These are phyloP conservation scores for Allacma fusca DNA, from an alignment of 2,888 invertebrate genomes.

Conservation along the genomic window DNA sequence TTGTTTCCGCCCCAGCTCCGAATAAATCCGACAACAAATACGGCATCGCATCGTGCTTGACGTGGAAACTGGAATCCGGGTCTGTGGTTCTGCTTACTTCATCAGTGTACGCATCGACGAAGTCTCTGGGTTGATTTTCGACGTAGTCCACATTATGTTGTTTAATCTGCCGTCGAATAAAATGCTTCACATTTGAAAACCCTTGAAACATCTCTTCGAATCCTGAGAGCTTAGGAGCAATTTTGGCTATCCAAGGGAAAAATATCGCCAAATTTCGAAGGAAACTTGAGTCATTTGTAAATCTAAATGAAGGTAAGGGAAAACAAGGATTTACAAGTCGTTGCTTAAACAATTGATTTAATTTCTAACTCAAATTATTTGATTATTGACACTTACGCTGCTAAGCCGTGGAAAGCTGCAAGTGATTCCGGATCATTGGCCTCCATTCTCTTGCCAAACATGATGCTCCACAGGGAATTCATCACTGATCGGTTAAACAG, in stretches of 20 bases:
- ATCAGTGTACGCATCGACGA: not conserved
- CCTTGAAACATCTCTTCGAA: not conserved
- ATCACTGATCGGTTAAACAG: not conserved
- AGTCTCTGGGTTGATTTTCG: not conserved
- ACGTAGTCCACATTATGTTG: not conserved
- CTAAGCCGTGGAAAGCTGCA: not conserved
- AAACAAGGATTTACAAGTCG: too few species aligned
- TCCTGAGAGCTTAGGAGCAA: too few species aligned
- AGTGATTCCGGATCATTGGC: not conserved
- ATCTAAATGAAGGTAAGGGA: too few species aligned
- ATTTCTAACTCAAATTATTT: too few species aligned
- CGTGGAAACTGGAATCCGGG: not conserved
- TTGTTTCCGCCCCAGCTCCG: slow-evolving; percentile 10
- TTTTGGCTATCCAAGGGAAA: too few species aligned
- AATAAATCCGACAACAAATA: slow-evolving; percentile 5
- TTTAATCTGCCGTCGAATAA: not conserved
- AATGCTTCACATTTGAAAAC: not conserved
- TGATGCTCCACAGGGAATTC: slow-evolving; percentile 26
- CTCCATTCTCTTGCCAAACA: not conserved
- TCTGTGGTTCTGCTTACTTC: not conserved
- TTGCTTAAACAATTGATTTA: too few species aligned
- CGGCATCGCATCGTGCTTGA: not conserved
- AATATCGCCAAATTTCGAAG: too few species aligned
- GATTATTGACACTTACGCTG: not conserved
- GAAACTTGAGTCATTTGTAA: too few species aligned